A percentile compares a stretch with the other conserved stretches of the same genome.
Conservation (phyloP, 1,140 invertebrate genomes). For the Drosophila bocqueti region DNA sequence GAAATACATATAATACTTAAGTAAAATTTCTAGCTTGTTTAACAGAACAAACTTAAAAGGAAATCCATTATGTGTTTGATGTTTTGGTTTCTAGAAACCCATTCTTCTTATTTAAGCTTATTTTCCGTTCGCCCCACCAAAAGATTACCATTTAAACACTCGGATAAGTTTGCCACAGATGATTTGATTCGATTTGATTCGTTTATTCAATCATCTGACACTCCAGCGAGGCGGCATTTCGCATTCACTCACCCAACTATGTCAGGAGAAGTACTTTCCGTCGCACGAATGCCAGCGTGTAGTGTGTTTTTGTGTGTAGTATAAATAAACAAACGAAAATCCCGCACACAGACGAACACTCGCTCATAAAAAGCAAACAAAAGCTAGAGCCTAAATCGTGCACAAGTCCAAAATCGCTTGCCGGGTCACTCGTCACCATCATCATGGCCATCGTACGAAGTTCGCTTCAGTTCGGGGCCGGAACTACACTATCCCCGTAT, state of each 20-base stretch:
- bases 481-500: conserved; percentile 29
- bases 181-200: conserved; percentile 32
- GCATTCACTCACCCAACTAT: neutral
- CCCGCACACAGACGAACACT: conserved; percentile 15
- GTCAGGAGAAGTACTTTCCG: conserved; percentile 3
- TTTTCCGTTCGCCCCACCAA: neutral
- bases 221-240: conserved; percentile 12
- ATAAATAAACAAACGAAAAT: conserved; percentile 47
- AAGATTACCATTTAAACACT: conserved; percentile 17
- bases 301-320: conserved; percentile 8
- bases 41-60: neutral
- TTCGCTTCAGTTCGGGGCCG: conserved; percentile 4
- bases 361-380: conserved; percentile 36
- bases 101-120: neutral
- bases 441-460: conserved; percentile 3
- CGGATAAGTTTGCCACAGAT: conserved; percentile 15
- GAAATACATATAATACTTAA: too few relatives aligned
- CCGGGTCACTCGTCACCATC: conserved; percentile 57
- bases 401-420: conserved; percentile 52
- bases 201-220: conserved; percentile 39
- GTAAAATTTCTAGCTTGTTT: too few relatives aligned
- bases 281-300: conserved; percentile 1
- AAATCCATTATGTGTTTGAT: neutral
- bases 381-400: conserved; percentile 42
- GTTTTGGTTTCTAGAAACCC: neutral